Evolutionary conservation across 2,888 invertebrate genomes (phyloP).

Genomic region (Plebejus melissa): DNA sequence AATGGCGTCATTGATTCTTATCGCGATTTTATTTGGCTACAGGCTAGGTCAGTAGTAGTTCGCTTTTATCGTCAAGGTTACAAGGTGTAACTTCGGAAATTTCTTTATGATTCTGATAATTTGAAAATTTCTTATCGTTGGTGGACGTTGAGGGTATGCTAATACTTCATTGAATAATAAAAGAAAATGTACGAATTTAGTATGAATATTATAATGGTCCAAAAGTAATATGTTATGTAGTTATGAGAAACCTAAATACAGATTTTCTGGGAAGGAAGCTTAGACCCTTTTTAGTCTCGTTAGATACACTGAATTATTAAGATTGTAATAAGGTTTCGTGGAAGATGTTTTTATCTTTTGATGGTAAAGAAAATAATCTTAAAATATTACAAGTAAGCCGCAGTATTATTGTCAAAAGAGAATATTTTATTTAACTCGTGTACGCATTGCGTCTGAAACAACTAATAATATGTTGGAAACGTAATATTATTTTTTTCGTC

Average conservation of each 20-base stretch:
- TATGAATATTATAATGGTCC: background rate
- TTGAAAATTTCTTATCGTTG: background rate
- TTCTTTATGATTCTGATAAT: background rate
- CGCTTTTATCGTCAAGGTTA: background rate
- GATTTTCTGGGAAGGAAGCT: background rate
- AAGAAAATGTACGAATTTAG: background rate
- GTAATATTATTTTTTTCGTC: constrained; percentile 3
- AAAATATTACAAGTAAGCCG: background rate
- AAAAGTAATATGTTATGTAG: background rate
- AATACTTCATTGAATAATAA: background rate
- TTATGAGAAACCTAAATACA: background rate
- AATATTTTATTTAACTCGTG: background rate
- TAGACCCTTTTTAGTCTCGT: background rate
- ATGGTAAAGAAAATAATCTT: background rate
- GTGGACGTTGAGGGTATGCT: background rate
- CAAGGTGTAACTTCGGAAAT: background rate
- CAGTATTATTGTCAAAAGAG: constrained; percentile 4
- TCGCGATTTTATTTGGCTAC: background rate
- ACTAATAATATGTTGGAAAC: background rate
- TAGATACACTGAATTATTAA: background rate
- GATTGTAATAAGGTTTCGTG: background rate
- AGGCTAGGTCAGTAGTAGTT: background rate
- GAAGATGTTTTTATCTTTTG: background rate
- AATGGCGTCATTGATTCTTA: constrained; percentile 10
- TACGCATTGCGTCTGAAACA: constrained; percentile 6